Base-by-base conservation (phyloP, 2,113 vertebrate species). In the Neofelis nebulosa region DNA sequence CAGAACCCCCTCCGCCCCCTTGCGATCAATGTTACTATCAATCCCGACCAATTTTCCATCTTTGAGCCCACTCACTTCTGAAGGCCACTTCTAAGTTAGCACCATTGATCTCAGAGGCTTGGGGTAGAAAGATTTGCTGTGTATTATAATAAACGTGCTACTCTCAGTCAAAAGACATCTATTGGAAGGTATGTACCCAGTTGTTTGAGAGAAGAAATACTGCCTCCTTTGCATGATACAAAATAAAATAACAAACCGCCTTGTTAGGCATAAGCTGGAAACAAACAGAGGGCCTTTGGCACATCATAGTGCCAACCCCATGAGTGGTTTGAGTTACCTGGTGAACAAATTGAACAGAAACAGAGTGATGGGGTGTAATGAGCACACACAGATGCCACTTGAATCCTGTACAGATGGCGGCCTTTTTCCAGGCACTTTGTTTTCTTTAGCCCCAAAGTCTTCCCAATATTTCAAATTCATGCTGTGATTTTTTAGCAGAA, bases 401-500 rank as follows among this genome's bases (percentile, higher is more conserved):
- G 92, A 29, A 23, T 61, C 61, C 55, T 15, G 84, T 25, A 13
- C 96, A 94, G 84, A 98, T 91, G 97, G 97, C 94, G 84, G 69
- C 84, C 48, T 79, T 90, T 79, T 36, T 7, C 94, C 89, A 97
- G 93, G 84, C 91, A 85, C 93, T 92, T 92, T 94, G 66, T 97
- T 97, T 97, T 66, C 94, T 94, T 90, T 86, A 63, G 94, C 81
- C 48, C 65, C 57, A 14, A 90, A 95, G 52, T 89, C 89, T 96
- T 93, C 93, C 93, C 89, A 81, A 88, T 97, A 82, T 73, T 94
- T 96, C 84, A 89, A 91, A 94, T 55, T 65, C 97, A 95, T 10
- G 91, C 96, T 97, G 97, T 90, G 97, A 91, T 81, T 96, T 96
- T 95, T 88, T 52, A 92, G 71, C 66, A 57, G 93, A 84, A 97